phyloP scores from a whole-genome alignment of 2,113 vertebrate species.

The Oreochromis tanganicae region DNA sequence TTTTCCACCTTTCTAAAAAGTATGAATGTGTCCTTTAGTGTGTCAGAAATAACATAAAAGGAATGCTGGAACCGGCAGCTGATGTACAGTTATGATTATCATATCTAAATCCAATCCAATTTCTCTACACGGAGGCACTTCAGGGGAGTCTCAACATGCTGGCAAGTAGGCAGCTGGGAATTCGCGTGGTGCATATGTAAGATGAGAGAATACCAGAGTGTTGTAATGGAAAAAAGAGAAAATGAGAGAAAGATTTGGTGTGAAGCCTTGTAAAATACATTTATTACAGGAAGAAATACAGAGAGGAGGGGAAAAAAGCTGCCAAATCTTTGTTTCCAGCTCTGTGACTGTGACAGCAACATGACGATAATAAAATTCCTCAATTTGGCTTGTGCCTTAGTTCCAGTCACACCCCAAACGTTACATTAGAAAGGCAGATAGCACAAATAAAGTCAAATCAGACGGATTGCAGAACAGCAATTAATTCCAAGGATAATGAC shows the following conservation, averaged over 20 bases:
- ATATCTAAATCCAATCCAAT: conserved; percentile 28
- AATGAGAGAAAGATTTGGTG: neutral
- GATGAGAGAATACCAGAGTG: conserved; percentile 8
- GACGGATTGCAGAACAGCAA: conserved; percentile 51
- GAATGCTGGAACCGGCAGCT: neutral
- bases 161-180: conserved; percentile 22
- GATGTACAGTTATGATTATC: conserved; percentile 20
- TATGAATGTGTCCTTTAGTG: neutral
- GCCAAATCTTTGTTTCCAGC: conserved; percentile 26
- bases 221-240: conserved; percentile 3
- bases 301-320: neutral
- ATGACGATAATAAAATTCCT: conserved; percentile 30
- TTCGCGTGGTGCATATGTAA: conserved; percentile 5
- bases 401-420: conserved; percentile 29
- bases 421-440: conserved; percentile 43
- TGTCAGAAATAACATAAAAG: neutral
- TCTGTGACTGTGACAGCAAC: conserved; percentile 32
- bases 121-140: conserved; percentile 9
- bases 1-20: neutral
- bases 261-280: conserved; percentile 19
- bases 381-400: conserved; percentile 23
- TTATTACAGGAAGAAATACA: conserved; percentile 6
- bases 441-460: conserved; percentile 59
- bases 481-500: conserved; percentile 64
- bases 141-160: conserved; percentile 30